These are phyloP conservation scores for Cisticola juncidis DNA, from an alignment of 2,113 vertebrate genomes.

Conservation along the genomic window DNA sequence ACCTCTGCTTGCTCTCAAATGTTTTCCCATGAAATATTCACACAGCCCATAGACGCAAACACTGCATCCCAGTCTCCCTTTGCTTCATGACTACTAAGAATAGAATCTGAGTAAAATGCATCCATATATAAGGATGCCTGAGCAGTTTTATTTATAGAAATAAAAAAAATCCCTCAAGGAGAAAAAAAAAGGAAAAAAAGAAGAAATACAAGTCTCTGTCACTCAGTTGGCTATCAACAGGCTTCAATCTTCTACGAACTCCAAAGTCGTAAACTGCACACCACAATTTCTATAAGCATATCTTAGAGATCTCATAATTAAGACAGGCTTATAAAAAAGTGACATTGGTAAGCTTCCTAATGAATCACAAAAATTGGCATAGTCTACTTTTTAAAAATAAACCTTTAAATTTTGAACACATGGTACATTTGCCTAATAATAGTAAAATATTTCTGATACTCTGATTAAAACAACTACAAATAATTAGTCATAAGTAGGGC, in stretches of 20 bases:
- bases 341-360: conserved; percentile 27
- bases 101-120: conserved; percentile 2
- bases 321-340: conserved; percentile 16
- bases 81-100: not conserved
- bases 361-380: conserved; percentile 59
- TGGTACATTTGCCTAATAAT: conserved; percentile 21
- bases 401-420: conserved; percentile 26
- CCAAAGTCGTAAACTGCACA: not conserved
- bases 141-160: not conserved
- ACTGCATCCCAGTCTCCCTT: not conserved
- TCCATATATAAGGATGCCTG: not conserved
- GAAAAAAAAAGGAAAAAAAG: not conserved
- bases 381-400: conserved; percentile 36
- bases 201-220: not conserved
- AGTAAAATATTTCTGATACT: conserved; percentile 40
- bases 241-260: not conserved
- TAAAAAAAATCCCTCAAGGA: not conserved
- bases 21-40: not conserved
- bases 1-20: not conserved
- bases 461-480: conserved; percentile 45
- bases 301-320: conserved; percentile 16
- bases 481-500: not conserved
- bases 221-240: not conserved
- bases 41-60: not conserved
- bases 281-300: not conserved